Evolutionary conservation across 2,113 vertebrate genomes (phyloP).

Genomic region (Rhea americana): DNA sequence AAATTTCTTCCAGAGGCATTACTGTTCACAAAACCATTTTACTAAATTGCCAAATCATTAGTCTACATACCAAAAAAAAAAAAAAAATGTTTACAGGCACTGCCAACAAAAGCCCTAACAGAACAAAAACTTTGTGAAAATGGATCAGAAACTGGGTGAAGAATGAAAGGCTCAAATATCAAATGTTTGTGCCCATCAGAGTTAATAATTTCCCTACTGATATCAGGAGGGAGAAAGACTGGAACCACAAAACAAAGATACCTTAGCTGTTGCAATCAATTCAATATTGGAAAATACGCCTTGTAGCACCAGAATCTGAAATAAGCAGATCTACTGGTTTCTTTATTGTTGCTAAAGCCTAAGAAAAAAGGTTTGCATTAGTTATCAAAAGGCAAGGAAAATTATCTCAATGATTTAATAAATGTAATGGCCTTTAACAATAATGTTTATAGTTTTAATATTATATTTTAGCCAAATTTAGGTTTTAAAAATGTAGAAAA

Average conservation of each 20-base stretch:
- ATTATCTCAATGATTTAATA: background rate
- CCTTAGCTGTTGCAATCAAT: rapidly evolving
- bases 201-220: rapidly evolving
- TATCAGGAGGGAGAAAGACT: background rate
- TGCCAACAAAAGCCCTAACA: background rate
- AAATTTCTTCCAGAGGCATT: background rate
- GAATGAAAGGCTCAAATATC: background rate
- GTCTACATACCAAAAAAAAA: background rate
- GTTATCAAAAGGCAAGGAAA: background rate
- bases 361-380: background rate
- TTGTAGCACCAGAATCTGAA: background rate
- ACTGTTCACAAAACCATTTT: background rate
- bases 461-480: background rate
- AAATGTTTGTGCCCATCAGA: rapidly evolving
- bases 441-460: background rate
- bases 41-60: background rate
- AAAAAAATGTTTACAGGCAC: background rate
- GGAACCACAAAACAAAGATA: background rate
- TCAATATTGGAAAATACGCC: background rate
- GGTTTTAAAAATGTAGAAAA: background rate
- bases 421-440: background rate
- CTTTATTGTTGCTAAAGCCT: background rate
- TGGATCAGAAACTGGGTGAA: rapidly evolving
- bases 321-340: background rate
- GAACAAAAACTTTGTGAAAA: background rate